A percentile compares a stretch with the other conserved stretches of the same genome.
Evolutionary conservation across 2,888 invertebrate genomes (phyloP).

Genomic region (Spilarctia lutea): DNA sequence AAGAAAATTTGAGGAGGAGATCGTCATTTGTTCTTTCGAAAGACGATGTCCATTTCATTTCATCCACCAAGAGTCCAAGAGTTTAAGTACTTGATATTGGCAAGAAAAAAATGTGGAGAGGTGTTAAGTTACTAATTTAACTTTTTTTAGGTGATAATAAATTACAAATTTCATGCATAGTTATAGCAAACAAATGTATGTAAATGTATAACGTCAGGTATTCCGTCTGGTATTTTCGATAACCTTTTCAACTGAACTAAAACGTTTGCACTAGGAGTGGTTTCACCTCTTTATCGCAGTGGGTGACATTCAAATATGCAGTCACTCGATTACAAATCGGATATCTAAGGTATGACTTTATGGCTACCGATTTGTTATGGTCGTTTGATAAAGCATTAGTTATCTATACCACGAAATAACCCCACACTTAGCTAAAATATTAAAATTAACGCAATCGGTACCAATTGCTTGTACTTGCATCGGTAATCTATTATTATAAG

Average conservation of each 20-base stretch:
- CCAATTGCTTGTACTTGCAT: background rate
- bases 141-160: too few relatives aligned
- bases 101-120: too few relatives aligned
- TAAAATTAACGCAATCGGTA: background rate
- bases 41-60: too few relatives aligned
- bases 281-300: background rate
- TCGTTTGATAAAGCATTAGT: background rate
- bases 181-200: too few relatives aligned
- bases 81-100: too few relatives aligned
- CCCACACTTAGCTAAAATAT: background rate
- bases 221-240: background rate
- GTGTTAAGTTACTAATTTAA: too few relatives aligned
- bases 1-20: too few relatives aligned
- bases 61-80: too few relatives aligned
- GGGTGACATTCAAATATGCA: background rate
- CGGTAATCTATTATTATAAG: conserved; percentile 3
- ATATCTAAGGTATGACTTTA: background rate
- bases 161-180: too few relatives aligned
- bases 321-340: background rate
- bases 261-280: background rate
- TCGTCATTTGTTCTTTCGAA: too few relatives aligned
- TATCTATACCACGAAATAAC: background rate
- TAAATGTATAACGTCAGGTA: too few relatives aligned
- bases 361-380: background rate
- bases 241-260: background rate